These are phyloP conservation scores for Tethea ocularis DNA, from an alignment of 2,888 invertebrate species.

Conservation along the genomic window DNA sequence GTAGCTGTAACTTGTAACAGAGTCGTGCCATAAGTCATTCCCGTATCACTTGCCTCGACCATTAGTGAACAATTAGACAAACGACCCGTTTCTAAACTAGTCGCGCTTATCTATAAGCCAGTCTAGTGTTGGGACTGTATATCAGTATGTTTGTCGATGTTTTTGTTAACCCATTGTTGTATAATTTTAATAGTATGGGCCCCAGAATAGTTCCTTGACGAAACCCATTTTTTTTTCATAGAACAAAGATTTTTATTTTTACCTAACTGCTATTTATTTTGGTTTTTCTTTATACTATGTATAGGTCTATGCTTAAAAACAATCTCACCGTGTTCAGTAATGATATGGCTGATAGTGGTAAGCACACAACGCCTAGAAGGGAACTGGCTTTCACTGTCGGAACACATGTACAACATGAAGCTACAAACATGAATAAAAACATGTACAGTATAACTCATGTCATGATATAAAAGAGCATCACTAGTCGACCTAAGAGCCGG, in stretches of 20 bases:
- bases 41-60: constrained; percentile 50
- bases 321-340: no score
- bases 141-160: neutral
- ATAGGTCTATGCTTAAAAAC: no score
- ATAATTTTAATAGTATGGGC: neutral
- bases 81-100: constrained; percentile 48
- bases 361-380: no score
- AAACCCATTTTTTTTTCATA: neutral
- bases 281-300: no score
- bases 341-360: no score
- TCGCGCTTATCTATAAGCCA: constrained; percentile 47
- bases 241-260: no score
- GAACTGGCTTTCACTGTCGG: no score
- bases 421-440: no score
- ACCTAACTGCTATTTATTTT: no score
- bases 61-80: constrained; percentile 73
- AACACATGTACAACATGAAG: no score
- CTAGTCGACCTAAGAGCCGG: neutral
- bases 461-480: neutral
- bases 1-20: constrained; percentile 12
- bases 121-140: constrained; percentile 23
- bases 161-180: neutral
- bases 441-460: no score
- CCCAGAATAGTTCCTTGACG: neutral
- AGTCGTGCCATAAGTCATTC: constrained; percentile 46